Percentiles rank a stretch among this genome's conserved stretches.
Evolutionary conservation across 2,888 invertebrate species (phyloP).

Genomic region (Ophonus ardosiacus): DNA sequence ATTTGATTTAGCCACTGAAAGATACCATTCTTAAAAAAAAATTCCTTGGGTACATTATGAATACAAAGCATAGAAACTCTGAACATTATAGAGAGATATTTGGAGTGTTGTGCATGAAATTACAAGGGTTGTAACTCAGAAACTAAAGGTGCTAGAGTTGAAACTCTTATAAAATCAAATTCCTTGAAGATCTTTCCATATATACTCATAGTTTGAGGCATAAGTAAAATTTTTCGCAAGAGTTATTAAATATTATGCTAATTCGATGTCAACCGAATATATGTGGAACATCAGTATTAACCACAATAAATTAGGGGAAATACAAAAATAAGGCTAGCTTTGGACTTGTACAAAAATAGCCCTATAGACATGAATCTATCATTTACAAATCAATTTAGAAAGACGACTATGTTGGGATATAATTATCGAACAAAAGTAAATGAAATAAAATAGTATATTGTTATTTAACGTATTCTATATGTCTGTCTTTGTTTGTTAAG

Average conservation of each 20-base stretch:
- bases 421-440: constrained; percentile 86
- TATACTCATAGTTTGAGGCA: no score
- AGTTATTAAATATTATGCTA: constrained; percentile 72
- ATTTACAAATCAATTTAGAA: constrained; percentile 95
- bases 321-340: constrained; percentile 92
- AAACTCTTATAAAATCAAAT: neutral
- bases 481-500: constrained; percentile 73
- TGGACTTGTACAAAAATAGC: constrained; percentile 92
- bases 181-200: neutral
- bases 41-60: constrained; percentile 27
- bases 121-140: neutral
- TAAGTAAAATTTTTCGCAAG: no score
- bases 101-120: neutral
- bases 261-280: constrained; percentile 82
- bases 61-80: no score
- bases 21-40: constrained; percentile 68
- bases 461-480: neutral
- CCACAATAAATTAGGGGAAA: constrained; percentile 94
- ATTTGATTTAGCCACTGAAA: constrained; percentile 80
- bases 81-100: neutral
- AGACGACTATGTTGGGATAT: constrained; percentile 94
- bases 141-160: neutral
- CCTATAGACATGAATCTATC: constrained; percentile 85
- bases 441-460: neutral
- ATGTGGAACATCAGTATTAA: constrained; percentile 93